A percentile compares a stretch with the other conserved stretches of the same genome.
phyloP scores from a whole-genome alignment of 2,797 vertebrate genomes.

The Molossus molossus region DNA sequence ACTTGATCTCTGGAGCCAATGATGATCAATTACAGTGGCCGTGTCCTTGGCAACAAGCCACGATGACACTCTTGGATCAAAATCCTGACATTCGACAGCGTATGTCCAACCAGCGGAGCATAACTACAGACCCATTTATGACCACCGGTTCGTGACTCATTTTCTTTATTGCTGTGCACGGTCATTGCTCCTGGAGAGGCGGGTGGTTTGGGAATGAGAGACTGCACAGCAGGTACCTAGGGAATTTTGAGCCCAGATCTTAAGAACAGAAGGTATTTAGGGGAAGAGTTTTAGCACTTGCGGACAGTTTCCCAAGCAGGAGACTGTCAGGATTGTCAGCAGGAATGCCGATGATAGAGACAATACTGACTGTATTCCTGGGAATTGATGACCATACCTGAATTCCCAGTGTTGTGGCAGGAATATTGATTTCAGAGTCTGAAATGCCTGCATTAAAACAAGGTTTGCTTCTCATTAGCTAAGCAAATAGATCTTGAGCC shows the following conservation, averaged over 20 bases:
- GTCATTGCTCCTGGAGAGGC: constrained; percentile 35
- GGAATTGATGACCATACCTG: background rate
- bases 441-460: background rate
- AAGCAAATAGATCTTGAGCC: background rate
- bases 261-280: background rate
- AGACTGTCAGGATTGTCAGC: background rate
- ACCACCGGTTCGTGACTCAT: constrained; percentile 82
- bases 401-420: background rate
- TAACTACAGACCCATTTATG: constrained; percentile 93
- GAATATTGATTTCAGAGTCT: background rate
- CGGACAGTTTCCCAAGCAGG: background rate
- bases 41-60: constrained; percentile 91
- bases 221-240: background rate
- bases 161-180: background rate
- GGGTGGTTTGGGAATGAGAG: constrained; percentile 3
- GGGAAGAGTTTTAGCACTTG: background rate
- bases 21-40: constrained; percentile 93
- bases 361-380: background rate
- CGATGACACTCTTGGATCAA: constrained; percentile 96
- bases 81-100: constrained; percentile 94
- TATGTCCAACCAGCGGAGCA: constrained; percentile 96
- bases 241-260: background rate
- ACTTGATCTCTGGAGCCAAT: constrained; percentile 92
- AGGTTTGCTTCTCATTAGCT: background rate
- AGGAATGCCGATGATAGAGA: background rate